Evolutionary conservation across 2,797 vertebrate species (phyloP), one percentile per base, ranked within the genome.

Genomic region (Enteromius paludinosus): DNA sequence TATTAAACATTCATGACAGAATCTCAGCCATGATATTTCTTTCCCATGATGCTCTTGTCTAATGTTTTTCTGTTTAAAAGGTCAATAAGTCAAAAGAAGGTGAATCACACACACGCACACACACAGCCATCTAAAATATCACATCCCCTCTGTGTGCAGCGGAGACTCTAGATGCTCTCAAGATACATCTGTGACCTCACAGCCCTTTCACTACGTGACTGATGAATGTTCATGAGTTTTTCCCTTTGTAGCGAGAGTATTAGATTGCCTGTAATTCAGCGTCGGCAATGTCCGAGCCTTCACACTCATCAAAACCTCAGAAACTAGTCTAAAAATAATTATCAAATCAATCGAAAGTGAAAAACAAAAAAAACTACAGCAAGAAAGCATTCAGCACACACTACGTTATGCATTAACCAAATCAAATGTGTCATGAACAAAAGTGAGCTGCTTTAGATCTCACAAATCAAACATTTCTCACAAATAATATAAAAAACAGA

Each of bases 1-100:
- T 90, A 89, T 92, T 88, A 90, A 90, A 89, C 64, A 87, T 68
- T 83, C 69, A 45, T 74, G 88, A 86, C 85, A 75, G 72, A 74
- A 79, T 70, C 64, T 59, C 65, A 82, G 64, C 71, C 28, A 71
- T 70, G 78, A 83, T 73, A 83, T 87, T 80, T 52, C 33, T 62
- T 84, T 86, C 79, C 71, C 84, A 73, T 85, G 79, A 83, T 85
- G 84, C 54, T 64, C 25, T 33, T 82, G 65, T 74, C 38, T 43
- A 76, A 15, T n/a, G 43, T 30, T 41, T 61, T 75, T 71, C 18
- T 45, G 8, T 86, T 87, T 77, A 68, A 79, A 90, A 90, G 90
- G 89, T 91, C 84, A 56, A 30, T 9, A 56, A 73, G 76, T 86
- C n/a, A 4, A 83, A 82, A 86, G 82, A 45, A 49, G 33, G 75